Evolutionary conservation across 2,888 invertebrate species (phyloP), one percentile per base, ranked within the genome.

Genomic region (Apodemia duryi): DNA sequence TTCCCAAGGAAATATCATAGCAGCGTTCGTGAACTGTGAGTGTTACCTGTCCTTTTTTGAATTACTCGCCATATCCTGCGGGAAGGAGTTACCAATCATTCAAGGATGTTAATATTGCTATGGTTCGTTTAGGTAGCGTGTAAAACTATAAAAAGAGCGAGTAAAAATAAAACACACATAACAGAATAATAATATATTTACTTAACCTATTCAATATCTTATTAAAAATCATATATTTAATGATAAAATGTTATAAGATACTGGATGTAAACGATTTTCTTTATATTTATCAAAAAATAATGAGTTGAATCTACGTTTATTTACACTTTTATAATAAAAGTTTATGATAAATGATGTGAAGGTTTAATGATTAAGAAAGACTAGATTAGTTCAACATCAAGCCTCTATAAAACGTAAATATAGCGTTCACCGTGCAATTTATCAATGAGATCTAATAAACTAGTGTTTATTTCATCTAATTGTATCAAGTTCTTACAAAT

Each of bases 321-420:
- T 63, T 63, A 63, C 46, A 63, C 10, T 46, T 46, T 63, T 49
- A 21, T 49, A 28, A 49, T 7, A 11, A 62, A 63, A 46, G 32
- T 32, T 35, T 60, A 35, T 60, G 7, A 63, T 52, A 57, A 51
- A 57, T 57, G 43, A 57, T 49, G 38, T 64, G 67, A 63, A 32
- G 28, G 43, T 63, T 57, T 65, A 52, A 61, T 67, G 65, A 65
- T 61, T 67, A 57, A 65, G 64, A 84, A 74, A 89, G 91, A 91
- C 91, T 91, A 91, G 91, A 91, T 86, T 87, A 90, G 88, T 86
- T 88, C 86, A 80, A 83, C 85, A 83, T 80, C 81, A 81, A 86
- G 84, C 74, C 74, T 78, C 79, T 77, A 77, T 68, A 70, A 49
- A 67, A 38, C 35, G 63, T 54, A 21, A 43, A 11, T 63, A 51